phyloP scores from a whole-genome alignment of 2,797 vertebrate genomes.

The Apogon talboti region DNA sequence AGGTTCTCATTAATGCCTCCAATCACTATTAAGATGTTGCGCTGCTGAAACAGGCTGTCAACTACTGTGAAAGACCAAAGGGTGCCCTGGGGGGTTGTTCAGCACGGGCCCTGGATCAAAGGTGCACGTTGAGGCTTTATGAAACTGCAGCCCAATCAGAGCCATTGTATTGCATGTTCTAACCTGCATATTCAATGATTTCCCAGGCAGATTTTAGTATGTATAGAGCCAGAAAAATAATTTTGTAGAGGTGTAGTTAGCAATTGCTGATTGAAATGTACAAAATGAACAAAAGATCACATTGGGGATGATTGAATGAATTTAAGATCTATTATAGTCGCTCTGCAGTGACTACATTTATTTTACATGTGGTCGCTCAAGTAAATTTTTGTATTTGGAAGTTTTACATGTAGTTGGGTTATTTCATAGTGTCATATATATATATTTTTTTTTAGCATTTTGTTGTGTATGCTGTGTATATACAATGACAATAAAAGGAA shows the following conservation, averaged over 20 bases:
- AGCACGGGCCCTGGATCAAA: background rate
- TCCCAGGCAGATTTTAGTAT: background rate
- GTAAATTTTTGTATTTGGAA: too few relatives aligned
- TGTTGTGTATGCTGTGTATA: too few relatives aligned
- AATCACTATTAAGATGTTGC: slow-evolving; percentile 16
- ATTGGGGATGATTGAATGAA: background rate
- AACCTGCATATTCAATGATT: slow-evolving; percentile 5
- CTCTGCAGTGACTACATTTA: too few relatives aligned
- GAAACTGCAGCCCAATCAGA: slow-evolving; percentile 29
- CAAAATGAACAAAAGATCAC: too few relatives aligned
- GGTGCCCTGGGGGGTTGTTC: slow-evolving; percentile 25
- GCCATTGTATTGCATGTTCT: slow-evolving; percentile 12
- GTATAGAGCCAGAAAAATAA: background rate
- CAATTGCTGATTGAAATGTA: background rate
- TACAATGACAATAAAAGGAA: too few relatives aligned
- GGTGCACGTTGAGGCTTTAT: slow-evolving; percentile 1
- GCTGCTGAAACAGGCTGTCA: slow-evolving; percentile 72
- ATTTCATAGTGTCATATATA: too few relatives aligned
- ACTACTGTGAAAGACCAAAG: slow-evolving; percentile 23
- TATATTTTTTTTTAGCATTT: too few relatives aligned
- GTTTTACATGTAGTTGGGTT: too few relatives aligned
- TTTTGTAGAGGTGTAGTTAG: background rate
- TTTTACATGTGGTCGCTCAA: too few relatives aligned
- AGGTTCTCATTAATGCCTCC: slow-evolving; percentile 50
- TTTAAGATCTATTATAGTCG: background rate